Base-by-base conservation (phyloP, 2,113 vertebrate species). In the Ochotona curzoniae region DNA sequence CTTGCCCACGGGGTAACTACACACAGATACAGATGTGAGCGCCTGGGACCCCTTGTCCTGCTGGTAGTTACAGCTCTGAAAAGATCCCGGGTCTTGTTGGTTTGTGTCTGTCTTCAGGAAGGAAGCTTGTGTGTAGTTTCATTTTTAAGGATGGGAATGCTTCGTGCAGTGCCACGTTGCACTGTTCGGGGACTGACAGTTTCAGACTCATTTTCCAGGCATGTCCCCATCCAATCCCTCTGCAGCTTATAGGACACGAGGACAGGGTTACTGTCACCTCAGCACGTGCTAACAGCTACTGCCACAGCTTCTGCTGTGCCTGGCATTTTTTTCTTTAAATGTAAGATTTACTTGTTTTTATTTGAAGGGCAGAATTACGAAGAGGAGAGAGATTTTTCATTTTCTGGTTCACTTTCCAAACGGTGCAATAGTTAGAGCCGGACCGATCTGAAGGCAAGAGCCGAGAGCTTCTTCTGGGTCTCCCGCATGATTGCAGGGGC, bases 281-380 rank as follows among this genome's bases (percentile, higher is more conserved):
- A 21, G n/a, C 44, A 21, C 5, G 0, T n/a, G 5, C 30, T 3
- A 2, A 7, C 0, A 14, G 61, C 35, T 13, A 2, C 38, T 25
- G 35, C 0, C 2, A 4, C 2, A 9, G 21, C 7, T 11, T 74
- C n/a, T 26, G 2, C 14, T 4, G 20, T 1, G 17, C n/a, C 78
- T 0, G 1, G 38, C 1, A 0, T 5, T n/a, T 18, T 10, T 2
- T n/a, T 67, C 8, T 67, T 67, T n/a, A n/a, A 44, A 44, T 44
- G 6, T 44, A 44, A 44, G 38, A 44, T 44, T 44, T 44, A 44
- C 38, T 44, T 44, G 38, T 44, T 44, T 44, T 44, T 44, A 44
- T 44, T 44, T 44, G 38, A 44, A 44, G 6, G 38, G 38, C 38
- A 44, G 38, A 44, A 6, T 44, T 44, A 44, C 38, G 6, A 6